Evolutionary conservation across 2,888 invertebrate species (phyloP).

Genomic region (Hermodice carunculata): DNA sequence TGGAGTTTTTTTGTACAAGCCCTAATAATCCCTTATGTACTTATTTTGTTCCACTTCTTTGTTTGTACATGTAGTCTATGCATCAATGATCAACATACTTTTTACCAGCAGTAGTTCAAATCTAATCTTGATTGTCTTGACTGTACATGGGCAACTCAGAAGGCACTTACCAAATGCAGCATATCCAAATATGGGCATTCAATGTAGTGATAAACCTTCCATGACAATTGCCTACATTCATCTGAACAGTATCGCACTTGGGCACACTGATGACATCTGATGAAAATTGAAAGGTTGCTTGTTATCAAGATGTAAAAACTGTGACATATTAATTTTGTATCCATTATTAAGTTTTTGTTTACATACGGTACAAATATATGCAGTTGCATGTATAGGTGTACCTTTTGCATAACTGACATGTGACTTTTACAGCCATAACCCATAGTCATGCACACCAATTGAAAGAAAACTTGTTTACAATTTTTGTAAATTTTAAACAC

Average conservation of each 20-base stretch:
- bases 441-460: too few relatives aligned
- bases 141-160: too few relatives aligned
- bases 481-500: too few relatives aligned
- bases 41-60: too few relatives aligned
- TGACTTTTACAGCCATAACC: too few relatives aligned
- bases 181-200: constrained; percentile 60
- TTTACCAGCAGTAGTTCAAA: neutral
- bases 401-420: too few relatives aligned
- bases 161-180: constrained; percentile 56
- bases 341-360: neutral
- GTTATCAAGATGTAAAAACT: neutral
- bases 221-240: constrained; percentile 48
- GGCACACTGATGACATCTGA: constrained; percentile 50
- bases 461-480: too few relatives aligned
- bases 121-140: too few relatives aligned
- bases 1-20: too few relatives aligned
- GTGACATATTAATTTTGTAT: neutral
- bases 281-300: neutral
- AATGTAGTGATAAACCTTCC: constrained; percentile 52
- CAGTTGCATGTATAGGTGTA: neutral
- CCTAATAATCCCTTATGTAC: too few relatives aligned
- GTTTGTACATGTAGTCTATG: too few relatives aligned
- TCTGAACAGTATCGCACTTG: constrained; percentile 55
- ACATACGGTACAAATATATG: neutral
- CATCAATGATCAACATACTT: too few relatives aligned